Base-by-base conservation (phyloP, 2,888 invertebrate species). In the Hydrotaea cyrtoneurina region DNA sequence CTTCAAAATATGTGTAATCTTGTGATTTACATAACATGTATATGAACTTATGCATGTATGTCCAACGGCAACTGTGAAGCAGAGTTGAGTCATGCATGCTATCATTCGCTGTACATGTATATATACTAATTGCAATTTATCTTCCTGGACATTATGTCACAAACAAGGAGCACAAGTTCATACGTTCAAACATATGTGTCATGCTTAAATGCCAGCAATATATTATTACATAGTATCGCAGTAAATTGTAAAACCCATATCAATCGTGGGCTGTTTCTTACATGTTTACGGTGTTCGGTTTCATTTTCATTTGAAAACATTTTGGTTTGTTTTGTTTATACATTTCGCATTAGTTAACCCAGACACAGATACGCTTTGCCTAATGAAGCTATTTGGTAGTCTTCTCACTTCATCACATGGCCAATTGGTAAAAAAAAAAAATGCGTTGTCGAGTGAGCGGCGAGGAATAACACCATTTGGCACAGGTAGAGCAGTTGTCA, bases 321-420 rank as follows among this genome's bases (percentile, higher is more conserved):
- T 36, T 81, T 73, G 53, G 72, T 79, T 81, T 81, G 81, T 21
- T 76, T 57, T 73, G 59, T 17, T 71, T 71, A 73, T 66, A 59
- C 1, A n/a, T 72, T 81, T 79, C 53, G 85, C 76, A 85, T 82
- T 69, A 79, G 55, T 82, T 85, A 85, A 85, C 85, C 82, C 79
- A 85, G 85, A 85, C 85, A 85, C 80, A 85, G 82, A 82, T 85
- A 82, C 75, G 78, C 36, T 66, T 73, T 72, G 78, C 75, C 73
- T 72, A 66, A 46, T 81, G 59, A 75, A 69, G 59, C 85, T 77
- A 85, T 75, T 81, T 82, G 76, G 46, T 71, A 82, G 82, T 82
- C 85, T 85, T 77, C 76, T 74, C 85, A 85, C 77, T 79, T 69
- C 36, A 73, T 74, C 77, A 78, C 62, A 69, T 46, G 66, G 64